These are phyloP conservation scores for Serranus cabrilla DNA, from an alignment of 2,797 vertebrate genomes.

Conservation along the genomic window DNA sequence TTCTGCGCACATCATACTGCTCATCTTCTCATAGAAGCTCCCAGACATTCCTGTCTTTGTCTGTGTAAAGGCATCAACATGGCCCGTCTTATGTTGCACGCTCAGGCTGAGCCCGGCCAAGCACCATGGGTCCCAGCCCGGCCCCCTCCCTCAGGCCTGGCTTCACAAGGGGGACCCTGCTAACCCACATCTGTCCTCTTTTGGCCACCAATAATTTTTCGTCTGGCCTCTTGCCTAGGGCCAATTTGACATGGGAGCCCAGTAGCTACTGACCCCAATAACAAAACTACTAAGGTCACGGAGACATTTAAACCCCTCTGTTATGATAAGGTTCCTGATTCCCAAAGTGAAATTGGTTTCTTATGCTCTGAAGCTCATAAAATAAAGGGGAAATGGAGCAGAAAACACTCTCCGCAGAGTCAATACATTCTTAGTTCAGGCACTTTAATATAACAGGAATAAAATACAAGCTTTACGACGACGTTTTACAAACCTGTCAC, in stretches of 20 bases:
- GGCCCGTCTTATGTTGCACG: not conserved
- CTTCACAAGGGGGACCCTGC: slow-evolving; percentile 18
- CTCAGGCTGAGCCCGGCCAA: slow-evolving; percentile 11
- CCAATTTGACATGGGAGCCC: slow-evolving; percentile 17
- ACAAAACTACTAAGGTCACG: slow-evolving; percentile 15
- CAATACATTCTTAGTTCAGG: slow-evolving; percentile 25
- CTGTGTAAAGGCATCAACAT: slow-evolving; percentile 17
- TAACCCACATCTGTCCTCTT: slow-evolving; percentile 45
- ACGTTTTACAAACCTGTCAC: too few species aligned
- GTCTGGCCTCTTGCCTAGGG: slow-evolving; percentile 13
- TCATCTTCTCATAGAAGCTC: not conserved
- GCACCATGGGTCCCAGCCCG: not conserved
- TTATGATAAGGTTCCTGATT: slow-evolving; percentile 18
- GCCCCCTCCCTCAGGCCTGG: slow-evolving; percentile 11
- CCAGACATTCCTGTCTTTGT: slow-evolving; percentile 7
- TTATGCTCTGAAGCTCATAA: slow-evolving; percentile 1
- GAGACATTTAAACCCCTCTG: not conserved
- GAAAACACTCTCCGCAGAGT: slow-evolving; percentile 2
- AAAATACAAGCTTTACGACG: not conserved
- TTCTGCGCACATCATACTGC: slow-evolving; percentile 4
- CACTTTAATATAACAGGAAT: slow-evolving; percentile 3
- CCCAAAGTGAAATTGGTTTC: slow-evolving; percentile 14
- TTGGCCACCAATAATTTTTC: slow-evolving; percentile 12
- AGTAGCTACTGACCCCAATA: slow-evolving; percentile 5
- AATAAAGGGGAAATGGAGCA: not conserved